Evolutionary conservation across 2,797 vertebrate species (phyloP), one percentile per base, ranked within the genome.

Genomic region (Macroramphosus scolopax): DNA sequence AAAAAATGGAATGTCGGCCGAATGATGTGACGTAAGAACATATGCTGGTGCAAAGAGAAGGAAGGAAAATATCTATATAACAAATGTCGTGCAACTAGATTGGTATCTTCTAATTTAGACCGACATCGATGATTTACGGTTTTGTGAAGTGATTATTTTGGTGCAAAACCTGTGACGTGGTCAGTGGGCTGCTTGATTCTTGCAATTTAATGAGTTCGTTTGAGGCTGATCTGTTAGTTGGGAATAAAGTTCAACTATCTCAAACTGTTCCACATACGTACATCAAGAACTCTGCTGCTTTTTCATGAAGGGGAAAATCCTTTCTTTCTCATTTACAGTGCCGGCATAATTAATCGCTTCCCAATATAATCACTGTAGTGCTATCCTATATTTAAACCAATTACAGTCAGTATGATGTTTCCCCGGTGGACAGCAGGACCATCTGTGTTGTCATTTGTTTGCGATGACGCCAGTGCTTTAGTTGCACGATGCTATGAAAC

Each of bases 361-460:
- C 49, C 47, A 46, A 73, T 75, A 77, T 72, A 76, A 83, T 83
- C 43, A 75, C 63, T 41, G 39, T 30, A n/a, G 43, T 57, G 26
- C 34, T 72, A 45, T 53, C 56, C 76, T 89, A 82, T 82, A 84
- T 85, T 79, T 85, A 82, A 72, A 78, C 66, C 55, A 2, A 24
- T 65, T 58, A 51, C 59, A 70, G 68, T 50, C 28, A 70, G 67
- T 62, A 37, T 70, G 68, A 72, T 65, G 64, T 68, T 76, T 81
- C 72, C 83, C 81, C 63, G 38, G 72, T 29, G 80, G 77, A 81
- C 63, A 60, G 60, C 48, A 59, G 58, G 67, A 78, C 81, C 81
- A 85, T 87, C 86, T 86, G 80, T 82, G 68, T 62, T 71, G 63
- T 80, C 63, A 49, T 47, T 66, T 76, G 51, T 48, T 62, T 33